Evolutionary conservation across 1,140 invertebrate species (phyloP), one percentile per base, ranked within the genome.

Genomic region (Drosophila tani): DNA sequence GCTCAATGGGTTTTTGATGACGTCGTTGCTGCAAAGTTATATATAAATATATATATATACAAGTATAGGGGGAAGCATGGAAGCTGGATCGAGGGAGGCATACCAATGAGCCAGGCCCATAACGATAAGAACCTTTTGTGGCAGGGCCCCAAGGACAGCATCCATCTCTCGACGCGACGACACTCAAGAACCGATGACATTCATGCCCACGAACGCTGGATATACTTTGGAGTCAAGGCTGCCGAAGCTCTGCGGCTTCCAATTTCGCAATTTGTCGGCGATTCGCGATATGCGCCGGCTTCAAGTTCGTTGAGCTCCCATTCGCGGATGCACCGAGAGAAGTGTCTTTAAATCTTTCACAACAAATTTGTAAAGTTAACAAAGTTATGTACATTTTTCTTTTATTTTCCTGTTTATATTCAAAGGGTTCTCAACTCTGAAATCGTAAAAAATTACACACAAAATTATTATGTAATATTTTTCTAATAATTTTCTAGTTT

Each of bases 131-230:
- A 66, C 65, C 62, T 75, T 70, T 68, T 70, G 47, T 14, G 49
- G 60, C 57, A 79, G 60, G 75, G 43, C 50, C 41, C n/a, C 49
- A 62, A 79, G 62, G 63, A 21, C 17, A 32, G 32, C 32, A 19
- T 35, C 50, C 35, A 15, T 38, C 51, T 15, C 32, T 35, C 29
- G 55, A 35, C 50, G 49, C 50, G 49, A 17, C 49, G 41, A 15
- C 49, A 24, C 12, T 8, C 40, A 58, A 78, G 67, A 78, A 79
- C 45, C 55, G 71, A 38, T 87, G 83, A 82, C 83, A 87, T 79
- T 86, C 79, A 82, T 63, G 62, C 53, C 21, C 21, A 43, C 60
- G 35, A 43, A 41, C 35, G 50, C 47, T 45, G 40, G 53, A 65
- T 66, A 65, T 66, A 70, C 58, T 78, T 86, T 63, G 67, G 75